Percentiles rank a stretch among this genome's conserved stretches.
Conservation (phyloP, 2,888 invertebrate genomes). For the Podabrus alpinus region DNA sequence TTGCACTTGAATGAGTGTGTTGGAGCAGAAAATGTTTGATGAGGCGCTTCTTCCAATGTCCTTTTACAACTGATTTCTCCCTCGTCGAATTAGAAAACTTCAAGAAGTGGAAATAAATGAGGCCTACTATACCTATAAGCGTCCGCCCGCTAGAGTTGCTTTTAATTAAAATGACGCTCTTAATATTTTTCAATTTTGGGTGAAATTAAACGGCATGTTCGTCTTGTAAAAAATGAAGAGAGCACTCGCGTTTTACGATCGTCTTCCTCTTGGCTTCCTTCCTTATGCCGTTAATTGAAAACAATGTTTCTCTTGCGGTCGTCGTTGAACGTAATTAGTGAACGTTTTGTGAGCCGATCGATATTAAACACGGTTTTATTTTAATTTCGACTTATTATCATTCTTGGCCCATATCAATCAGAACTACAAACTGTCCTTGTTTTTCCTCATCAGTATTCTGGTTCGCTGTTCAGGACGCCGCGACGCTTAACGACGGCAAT, state of each 20-base stretch:
- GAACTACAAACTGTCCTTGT: slow-evolving; percentile 43
- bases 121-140: slow-evolving; percentile 40
- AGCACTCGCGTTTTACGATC: slow-evolving; percentile 50
- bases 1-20: slow-evolving; percentile 45
- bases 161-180: slow-evolving; percentile 55
- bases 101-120: slow-evolving; percentile 31
- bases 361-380: slow-evolving; percentile 43
- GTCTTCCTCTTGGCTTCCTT: slow-evolving; percentile 40
- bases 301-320: slow-evolving; percentile 53
- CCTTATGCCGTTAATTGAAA: slow-evolving; percentile 51
- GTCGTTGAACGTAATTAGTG: slow-evolving; percentile 45
- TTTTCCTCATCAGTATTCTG: slow-evolving; percentile 57
- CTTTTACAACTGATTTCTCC: slow-evolving; percentile 42
- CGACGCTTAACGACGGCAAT: slow-evolving; percentile 55
- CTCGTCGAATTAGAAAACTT: slow-evolving; percentile 41
- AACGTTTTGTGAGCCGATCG: slow-evolving; percentile 33
- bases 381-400: slow-evolving; percentile 53
- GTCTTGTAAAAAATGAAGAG: slow-evolving; percentile 42
- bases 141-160: slow-evolving; percentile 44
- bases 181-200: slow-evolving; percentile 54
- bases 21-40: slow-evolving; percentile 41
- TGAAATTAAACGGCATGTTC: slow-evolving; percentile 50
- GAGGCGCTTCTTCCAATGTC: slow-evolving; percentile 38
- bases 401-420: slow-evolving; percentile 54
- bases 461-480: slow-evolving; percentile 44